A percentile compares a stretch with the other conserved stretches of the same genome.
phyloP scores from a whole-genome alignment of 2,113 vertebrate species.

The Eptesicus fuscus region DNA sequence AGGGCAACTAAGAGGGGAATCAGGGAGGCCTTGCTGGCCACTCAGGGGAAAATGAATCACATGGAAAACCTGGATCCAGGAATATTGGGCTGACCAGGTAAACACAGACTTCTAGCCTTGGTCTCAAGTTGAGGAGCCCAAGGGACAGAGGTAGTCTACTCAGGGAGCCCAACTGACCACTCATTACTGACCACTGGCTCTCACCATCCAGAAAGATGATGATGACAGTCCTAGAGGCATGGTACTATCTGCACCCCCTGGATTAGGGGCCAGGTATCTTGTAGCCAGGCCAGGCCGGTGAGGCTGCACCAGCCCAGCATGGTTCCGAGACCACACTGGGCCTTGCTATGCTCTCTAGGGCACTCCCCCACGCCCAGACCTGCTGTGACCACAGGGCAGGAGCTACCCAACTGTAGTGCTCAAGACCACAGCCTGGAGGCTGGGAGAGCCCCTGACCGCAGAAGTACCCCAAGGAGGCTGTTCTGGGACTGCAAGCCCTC shows the following conservation, averaged over 20 bases:
- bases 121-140: not conserved
- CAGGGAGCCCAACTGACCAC: not conserved
- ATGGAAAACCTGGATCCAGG: not conserved
- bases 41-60: not conserved
- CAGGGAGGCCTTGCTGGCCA: not conserved
- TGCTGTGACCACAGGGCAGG: not conserved
- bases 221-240: not conserved
- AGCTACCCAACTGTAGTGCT: not conserved
- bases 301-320: not conserved
- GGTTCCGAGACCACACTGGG: not conserved
- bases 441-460: not conserved
- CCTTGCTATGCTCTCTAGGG: not conserved
- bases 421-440: not conserved
- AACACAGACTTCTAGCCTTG: not conserved
- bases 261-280: not conserved
- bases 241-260: too few relatives aligned
- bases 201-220: not conserved
- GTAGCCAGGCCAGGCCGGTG: not conserved
- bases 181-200: not conserved
- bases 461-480: not conserved
- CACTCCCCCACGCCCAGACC: not conserved
- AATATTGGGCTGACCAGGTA: not conserved
- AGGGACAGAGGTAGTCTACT: not conserved
- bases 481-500: not conserved
- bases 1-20: not conserved